Evolutionary conservation across 2,113 vertebrate genomes (phyloP).

Genomic region (Hippoglossus stenolepis): DNA sequence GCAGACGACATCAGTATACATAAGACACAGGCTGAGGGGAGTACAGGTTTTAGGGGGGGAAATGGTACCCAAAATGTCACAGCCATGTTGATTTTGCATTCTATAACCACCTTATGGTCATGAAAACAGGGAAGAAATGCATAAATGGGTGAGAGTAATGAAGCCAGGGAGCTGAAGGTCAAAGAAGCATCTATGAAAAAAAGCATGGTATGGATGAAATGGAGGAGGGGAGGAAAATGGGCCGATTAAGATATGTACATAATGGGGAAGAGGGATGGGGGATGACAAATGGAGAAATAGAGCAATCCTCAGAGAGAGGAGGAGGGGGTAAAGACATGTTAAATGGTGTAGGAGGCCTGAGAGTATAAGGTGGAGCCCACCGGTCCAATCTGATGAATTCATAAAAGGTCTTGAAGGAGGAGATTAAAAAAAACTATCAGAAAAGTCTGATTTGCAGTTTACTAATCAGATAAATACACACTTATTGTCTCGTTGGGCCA

Average conservation of each 20-base stretch:
- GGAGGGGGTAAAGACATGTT: slow-evolving; percentile 63
- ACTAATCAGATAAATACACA: slow-evolving; percentile 6
- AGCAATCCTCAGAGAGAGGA: slow-evolving; percentile 57
- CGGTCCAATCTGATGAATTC: slow-evolving; percentile 61
- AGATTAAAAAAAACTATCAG: slow-evolving; percentile 2
- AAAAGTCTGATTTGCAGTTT: slow-evolving; percentile 3
- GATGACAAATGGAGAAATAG: slow-evolving; percentile 65
- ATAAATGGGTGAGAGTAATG: slow-evolving; percentile 53
- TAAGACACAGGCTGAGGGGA: slow-evolving; percentile 1
- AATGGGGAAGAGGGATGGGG: slow-evolving; percentile 46
- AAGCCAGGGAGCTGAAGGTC: slow-evolving; percentile 68
- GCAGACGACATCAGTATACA: slow-evolving; percentile 39
- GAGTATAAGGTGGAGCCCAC: slow-evolving; percentile 38
- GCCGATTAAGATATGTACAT: slow-evolving; percentile 68
- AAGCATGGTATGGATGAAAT: slow-evolving; percentile 31
- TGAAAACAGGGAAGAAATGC: slow-evolving; percentile 47
- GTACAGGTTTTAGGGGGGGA: not conserved
- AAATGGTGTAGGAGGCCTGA: slow-evolving; percentile 62
- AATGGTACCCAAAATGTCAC: slow-evolving; percentile 69
- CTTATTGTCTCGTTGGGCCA: not conserved
- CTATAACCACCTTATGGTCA: slow-evolving; percentile 58
- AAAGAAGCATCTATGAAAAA: slow-evolving; percentile 34
- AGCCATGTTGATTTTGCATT: slow-evolving; percentile 72
- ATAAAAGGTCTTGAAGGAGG: slow-evolving; percentile 26
- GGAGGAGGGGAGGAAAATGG: slow-evolving; percentile 27